Percentiles rank a stretch among this genome's conserved stretches.
Conservation (phyloP, 2,797 vertebrate species). For the Alcedo quadribrachys region DNA sequence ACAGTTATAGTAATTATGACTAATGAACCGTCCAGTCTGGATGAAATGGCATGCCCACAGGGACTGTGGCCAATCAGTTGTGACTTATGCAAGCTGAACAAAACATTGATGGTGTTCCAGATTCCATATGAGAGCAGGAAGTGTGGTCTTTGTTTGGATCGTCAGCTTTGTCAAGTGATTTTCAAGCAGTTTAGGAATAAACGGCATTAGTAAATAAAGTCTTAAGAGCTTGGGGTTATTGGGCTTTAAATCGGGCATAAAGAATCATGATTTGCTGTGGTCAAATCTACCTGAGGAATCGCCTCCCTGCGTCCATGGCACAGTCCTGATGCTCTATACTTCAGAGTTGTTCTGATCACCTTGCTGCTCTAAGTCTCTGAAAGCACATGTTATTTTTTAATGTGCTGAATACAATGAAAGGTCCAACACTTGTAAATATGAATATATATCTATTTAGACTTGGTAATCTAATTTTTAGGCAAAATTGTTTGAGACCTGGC, state of each 20-base stretch:
- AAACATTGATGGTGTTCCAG: slow-evolving; percentile 78
- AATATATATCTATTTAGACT: not conserved
- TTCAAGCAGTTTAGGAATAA: slow-evolving; percentile 23
- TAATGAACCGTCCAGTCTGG: slow-evolving; percentile 95
- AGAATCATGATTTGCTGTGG: not conserved
- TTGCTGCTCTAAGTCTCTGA: not conserved
- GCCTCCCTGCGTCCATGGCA: not conserved
- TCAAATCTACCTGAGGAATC: not conserved
- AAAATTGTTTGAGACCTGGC: not conserved
- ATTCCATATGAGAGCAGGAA: slow-evolving; percentile 60
- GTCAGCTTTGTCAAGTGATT: slow-evolving; percentile 37
- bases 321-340: not conserved
- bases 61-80: slow-evolving; percentile 87
- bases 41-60: slow-evolving; percentile 88
- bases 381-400: not conserved
- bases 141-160: slow-evolving; percentile 64
- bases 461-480: not conserved
- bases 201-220: not conserved
- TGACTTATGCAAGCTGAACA: slow-evolving; percentile 85
- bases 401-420: not conserved
- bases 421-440: not conserved
- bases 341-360: not conserved
- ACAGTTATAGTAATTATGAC: slow-evolving; percentile 90
- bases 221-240: not conserved
- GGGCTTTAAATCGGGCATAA: not conserved